These are phyloP conservation scores for Pelusios castaneus DNA, from an alignment of 2,113 vertebrate species.

Conservation along the genomic window DNA sequence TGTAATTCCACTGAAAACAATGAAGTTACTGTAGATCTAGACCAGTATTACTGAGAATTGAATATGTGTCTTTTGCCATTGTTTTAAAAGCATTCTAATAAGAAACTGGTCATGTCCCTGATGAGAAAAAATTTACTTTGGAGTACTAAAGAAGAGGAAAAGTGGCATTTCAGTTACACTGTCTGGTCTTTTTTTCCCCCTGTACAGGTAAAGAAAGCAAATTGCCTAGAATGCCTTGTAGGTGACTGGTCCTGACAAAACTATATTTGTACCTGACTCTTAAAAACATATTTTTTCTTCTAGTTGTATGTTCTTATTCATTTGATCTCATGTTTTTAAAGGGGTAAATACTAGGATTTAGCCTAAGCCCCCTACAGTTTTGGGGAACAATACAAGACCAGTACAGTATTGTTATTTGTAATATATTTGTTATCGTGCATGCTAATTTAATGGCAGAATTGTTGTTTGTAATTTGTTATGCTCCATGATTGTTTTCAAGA, in stretches of 20 bases:
- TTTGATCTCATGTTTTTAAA: not conserved
- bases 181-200: not conserved
- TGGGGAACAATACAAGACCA: not conserved
- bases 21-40: not conserved
- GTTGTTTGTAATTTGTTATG: not conserved
- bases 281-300: not conserved
- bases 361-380: not conserved
- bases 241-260: not conserved
- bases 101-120: not conserved
- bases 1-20: not conserved
- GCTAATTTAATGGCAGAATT: not conserved
- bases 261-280: accelerated
- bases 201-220: not conserved
- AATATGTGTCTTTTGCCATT: not conserved
- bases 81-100: not conserved
- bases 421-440: not conserved
- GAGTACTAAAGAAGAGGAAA: not conserved
- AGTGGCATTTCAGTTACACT: not conserved
- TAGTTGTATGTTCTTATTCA: not conserved
- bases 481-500: not conserved
- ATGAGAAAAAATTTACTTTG: not conserved
- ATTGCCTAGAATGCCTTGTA: not conserved
- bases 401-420: not conserved
- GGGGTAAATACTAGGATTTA: not conserved
- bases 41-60: not conserved